Percentiles rank a stretch among this genome's conserved stretches.
These are phyloP conservation scores for Meta bourneti DNA, from an alignment of 2,888 invertebrate genomes.

Conservation along the genomic window DNA sequence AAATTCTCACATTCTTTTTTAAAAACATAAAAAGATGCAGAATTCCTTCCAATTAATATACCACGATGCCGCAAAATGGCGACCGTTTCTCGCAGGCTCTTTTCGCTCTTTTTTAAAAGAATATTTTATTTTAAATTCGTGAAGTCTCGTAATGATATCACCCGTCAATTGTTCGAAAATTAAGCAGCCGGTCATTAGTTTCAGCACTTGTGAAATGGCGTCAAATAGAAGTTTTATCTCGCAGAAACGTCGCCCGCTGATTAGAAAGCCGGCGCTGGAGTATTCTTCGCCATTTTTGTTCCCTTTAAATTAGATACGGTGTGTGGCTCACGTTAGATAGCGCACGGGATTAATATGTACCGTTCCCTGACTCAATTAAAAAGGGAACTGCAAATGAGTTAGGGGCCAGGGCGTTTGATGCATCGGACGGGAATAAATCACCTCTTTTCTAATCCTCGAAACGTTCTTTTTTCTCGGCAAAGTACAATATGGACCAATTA, in stretches of 20 bases:
- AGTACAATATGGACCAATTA: constrained; percentile 35
- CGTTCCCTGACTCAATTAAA: constrained; percentile 37
- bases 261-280: constrained; percentile 15
- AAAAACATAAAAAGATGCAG: neutral
- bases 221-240: neutral
- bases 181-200: constrained; percentile 45
- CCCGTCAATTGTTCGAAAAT: constrained; percentile 54
- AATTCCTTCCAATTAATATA: constrained; percentile 27
- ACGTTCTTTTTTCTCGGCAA: constrained; percentile 1
- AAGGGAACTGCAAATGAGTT: constrained; percentile 40
- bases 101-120: neutral
- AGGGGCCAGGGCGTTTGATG: constrained; percentile 28
- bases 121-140: constrained; percentile 23
- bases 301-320: constrained; percentile 33
- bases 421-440: constrained; percentile 27
- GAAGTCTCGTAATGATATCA: constrained; percentile 4
- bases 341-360: constrained; percentile 6
- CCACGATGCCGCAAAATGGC: neutral
- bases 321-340: constrained; percentile 19
- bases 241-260: constrained; percentile 33
- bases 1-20: neutral
- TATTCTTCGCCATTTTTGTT: constrained; percentile 20
- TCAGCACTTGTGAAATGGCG: constrained; percentile 18
- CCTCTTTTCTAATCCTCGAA: neutral
- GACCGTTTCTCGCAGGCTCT: neutral